Conservation (phyloP, 2,888 invertebrate species). For the Drosophila picticornis region DNA sequence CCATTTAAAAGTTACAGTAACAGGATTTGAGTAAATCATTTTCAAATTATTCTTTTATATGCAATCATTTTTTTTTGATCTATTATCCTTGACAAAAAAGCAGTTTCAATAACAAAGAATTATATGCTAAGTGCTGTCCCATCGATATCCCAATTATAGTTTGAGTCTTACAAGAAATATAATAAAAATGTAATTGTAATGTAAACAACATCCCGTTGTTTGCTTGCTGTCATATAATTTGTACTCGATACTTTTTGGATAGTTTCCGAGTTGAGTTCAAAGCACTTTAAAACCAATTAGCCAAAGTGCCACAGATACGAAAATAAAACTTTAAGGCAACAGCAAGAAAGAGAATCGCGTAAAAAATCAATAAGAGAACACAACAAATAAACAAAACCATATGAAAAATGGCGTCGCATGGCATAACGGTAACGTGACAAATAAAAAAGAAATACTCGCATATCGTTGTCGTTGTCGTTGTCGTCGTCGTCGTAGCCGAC, state of each 20-base stretch:
- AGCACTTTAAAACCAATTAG: conserved; percentile 59
- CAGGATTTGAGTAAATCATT: neutral
- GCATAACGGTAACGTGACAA: conserved; percentile 38
- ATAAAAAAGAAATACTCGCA: conserved; percentile 11
- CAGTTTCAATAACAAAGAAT: neutral
- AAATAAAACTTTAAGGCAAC: conserved; percentile 14
- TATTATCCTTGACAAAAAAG: neutral
- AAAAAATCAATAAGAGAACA: conserved; percentile 41
- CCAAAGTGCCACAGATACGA: neutral
- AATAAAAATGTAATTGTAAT: neutral
- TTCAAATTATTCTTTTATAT: neutral
- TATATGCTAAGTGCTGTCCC: neutral
- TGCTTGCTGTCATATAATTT: neutral
- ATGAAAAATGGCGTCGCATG: conserved; percentile 58
- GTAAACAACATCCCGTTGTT: neutral
- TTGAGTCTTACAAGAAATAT: neutral
- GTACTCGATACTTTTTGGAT: neutral
- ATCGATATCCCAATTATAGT: neutral
- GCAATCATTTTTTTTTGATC: neutral
- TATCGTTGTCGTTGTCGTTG: neutral
- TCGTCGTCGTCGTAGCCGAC: neutral
- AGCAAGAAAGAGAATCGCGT: neutral
- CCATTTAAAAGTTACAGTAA: neutral
- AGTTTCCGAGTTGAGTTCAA: conserved; percentile 33
- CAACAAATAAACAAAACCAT: conserved; percentile 30